Percentiles rank a stretch among this genome's conserved stretches.
Evolutionary conservation across 1,140 invertebrate species (phyloP).

Genomic region (Trichogramma pretiosum): DNA sequence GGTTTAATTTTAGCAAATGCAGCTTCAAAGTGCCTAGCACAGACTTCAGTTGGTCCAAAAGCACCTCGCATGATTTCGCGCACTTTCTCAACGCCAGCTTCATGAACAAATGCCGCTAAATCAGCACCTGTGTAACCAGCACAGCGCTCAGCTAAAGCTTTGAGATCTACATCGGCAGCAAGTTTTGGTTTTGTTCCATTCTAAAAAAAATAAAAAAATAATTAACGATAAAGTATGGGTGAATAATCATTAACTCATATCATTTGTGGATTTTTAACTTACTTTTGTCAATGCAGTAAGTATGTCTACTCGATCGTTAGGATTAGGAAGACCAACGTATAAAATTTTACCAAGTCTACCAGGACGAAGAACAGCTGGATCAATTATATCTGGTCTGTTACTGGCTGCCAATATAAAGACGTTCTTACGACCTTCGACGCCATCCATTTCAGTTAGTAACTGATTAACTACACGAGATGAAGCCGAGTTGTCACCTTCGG

Average conservation of each 20-base stretch:
- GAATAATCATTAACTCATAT: background rate
- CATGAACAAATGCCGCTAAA: conserved; percentile 74
- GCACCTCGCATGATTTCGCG: conserved; percentile 52
- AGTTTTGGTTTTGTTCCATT: conserved; percentile 69
- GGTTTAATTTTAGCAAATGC: conserved; percentile 71
- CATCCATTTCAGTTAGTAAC: conserved; percentile 97
- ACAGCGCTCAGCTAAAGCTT: conserved; percentile 56
- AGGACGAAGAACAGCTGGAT: conserved; percentile 89
- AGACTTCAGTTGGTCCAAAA: conserved; percentile 36
- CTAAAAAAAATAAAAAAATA: conserved; percentile 35
- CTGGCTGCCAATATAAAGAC: conserved; percentile 94
- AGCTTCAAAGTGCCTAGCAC: conserved; percentile 47
- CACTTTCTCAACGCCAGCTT: conserved; percentile 70
- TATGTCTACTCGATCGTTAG: conserved; percentile 78
- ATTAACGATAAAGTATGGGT: background rate
- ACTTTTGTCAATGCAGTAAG: conserved; percentile 85
- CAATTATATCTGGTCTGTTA: conserved; percentile 94
- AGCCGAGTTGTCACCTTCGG: conserved; percentile 62
- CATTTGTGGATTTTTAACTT: conserved; percentile 11
- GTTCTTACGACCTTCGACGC: conserved; percentile 76
- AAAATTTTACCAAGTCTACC: conserved; percentile 90
- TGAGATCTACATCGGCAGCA: conserved; percentile 67
- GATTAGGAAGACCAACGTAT: conserved; percentile 83
- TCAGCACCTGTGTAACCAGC: conserved; percentile 88
- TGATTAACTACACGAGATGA: conserved; percentile 89